A percentile compares a stretch with the other conserved stretches of the same genome.
Evolutionary conservation across 2,888 invertebrate species (phyloP).

Genomic region (Drosophila suboccidentalis): DNA sequence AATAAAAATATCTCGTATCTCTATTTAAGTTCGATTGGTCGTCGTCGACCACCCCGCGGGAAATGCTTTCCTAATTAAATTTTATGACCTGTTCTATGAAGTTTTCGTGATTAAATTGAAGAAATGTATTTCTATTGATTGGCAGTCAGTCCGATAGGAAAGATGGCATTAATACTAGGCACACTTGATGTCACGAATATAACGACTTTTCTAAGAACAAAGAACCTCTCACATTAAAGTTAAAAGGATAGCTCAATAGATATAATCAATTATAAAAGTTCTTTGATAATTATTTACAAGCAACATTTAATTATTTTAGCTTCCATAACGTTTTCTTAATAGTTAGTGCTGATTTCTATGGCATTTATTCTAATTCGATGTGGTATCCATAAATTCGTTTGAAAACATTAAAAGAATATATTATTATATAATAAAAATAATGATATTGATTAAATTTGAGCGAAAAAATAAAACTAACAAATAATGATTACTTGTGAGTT

Average conservation of each 20-base stretch:
- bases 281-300: neutral
- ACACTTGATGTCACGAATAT: neutral
- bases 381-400: no score
- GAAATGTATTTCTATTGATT: conserved; percentile 26
- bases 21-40: conserved; percentile 61
- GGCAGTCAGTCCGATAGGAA: neutral
- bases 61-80: conserved; percentile 77
- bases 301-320: neutral
- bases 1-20: conserved; percentile 68
- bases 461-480: no score
- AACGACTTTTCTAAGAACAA: conserved; percentile 4
- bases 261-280: conserved; percentile 2
- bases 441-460: no score
- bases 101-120: conserved; percentile 57
- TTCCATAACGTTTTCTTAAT: neutral
- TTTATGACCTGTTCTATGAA: conserved; percentile 70
- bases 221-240: neutral
- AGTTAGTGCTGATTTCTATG: neutral
- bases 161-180: neutral
- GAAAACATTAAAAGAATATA: no score
- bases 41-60: conserved; percentile 38
- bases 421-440: neutral
- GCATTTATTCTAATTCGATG: neutral
- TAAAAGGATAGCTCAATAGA: neutral
- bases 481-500: no score